Evolutionary conservation across 2,888 invertebrate genomes (phyloP).

Genomic region (Onthophagus sagittarius): DNA sequence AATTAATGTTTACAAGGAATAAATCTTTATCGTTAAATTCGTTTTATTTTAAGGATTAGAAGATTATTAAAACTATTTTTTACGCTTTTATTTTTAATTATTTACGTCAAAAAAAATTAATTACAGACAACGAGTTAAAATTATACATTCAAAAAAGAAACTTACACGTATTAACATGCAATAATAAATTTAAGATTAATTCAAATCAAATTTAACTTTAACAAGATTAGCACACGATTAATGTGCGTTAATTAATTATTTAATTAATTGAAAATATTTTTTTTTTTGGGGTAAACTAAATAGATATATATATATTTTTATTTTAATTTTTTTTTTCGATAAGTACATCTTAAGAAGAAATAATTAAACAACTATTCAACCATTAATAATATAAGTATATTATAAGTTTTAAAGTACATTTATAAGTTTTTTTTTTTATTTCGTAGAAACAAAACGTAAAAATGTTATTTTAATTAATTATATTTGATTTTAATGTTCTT

Average conservation of each 20-base stretch:
- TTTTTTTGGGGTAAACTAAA: no score
- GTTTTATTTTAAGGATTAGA: constrained; percentile 13
- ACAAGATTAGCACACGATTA: no score
- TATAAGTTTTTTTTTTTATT: not conserved
- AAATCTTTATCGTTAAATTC: constrained; percentile 3
- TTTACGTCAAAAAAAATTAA: not conserved
- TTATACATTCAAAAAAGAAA: not conserved
- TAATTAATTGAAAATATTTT: no score
- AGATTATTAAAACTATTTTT: constrained; percentile 4
- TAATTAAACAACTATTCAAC: not conserved
- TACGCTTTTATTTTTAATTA: not conserved
- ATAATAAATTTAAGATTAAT: not conserved
- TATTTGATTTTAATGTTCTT: no score
- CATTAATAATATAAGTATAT: not conserved
- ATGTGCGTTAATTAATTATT: no score
- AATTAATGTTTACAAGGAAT: no score
- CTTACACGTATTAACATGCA: not conserved
- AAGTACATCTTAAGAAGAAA: not conserved
- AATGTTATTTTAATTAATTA: no score
- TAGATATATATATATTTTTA: no score
- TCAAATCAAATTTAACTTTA: no score
- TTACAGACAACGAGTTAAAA: not conserved
- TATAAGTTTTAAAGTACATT: not conserved
- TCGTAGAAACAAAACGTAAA: no score
- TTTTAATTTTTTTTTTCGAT: no score